A percentile compares a stretch with the other conserved stretches of the same genome.
Evolutionary conservation across 2,888 invertebrate genomes (phyloP).

Genomic region (Colostygia pectinataria): DNA sequence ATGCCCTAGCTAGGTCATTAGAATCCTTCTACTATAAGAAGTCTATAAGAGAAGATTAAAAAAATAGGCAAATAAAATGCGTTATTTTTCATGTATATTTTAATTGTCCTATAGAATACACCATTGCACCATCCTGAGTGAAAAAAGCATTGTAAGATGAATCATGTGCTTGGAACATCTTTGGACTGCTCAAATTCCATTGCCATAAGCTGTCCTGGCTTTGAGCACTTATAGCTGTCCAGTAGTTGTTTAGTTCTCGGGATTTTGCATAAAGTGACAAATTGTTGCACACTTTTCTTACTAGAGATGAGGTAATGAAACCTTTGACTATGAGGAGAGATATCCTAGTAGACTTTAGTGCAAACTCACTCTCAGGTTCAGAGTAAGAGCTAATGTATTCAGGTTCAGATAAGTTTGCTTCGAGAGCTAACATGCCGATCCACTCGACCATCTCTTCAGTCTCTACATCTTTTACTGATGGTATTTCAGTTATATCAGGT

Average conservation of each 20-base stretch:
- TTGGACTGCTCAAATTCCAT: conserved; percentile 52
- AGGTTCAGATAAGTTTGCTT: conserved; percentile 48
- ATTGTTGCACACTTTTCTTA: conserved; percentile 48
- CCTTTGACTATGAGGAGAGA: conserved; percentile 59
- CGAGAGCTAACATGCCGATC: conserved; percentile 64
- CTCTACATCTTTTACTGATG: conserved; percentile 56
- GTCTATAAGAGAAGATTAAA: no score
- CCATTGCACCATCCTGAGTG: conserved; percentile 41
- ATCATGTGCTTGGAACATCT: conserved; percentile 66
- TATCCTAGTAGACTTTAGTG: conserved; percentile 60
- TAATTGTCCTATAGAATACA: conserved; percentile 66
- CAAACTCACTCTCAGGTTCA: conserved; percentile 55
- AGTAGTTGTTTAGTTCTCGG: conserved; percentile 56
- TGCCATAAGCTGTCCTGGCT: conserved; percentile 62
- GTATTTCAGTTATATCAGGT: conserved; percentile 57
- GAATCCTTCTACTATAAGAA: no score
- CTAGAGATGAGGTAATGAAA: conserved; percentile 52
- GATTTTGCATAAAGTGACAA: conserved; percentile 50
- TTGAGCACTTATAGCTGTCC: conserved; percentile 65
- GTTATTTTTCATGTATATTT: conserved; percentile 66
- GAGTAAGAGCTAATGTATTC: conserved; percentile 67
- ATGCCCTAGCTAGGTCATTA: no score
- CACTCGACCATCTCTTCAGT: conserved; percentile 69
- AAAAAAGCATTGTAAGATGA: conserved; percentile 64
- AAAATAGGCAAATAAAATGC: no score